Conservation (phyloP, 2,888 invertebrate genomes). For the Litoditis marina region DNA sequence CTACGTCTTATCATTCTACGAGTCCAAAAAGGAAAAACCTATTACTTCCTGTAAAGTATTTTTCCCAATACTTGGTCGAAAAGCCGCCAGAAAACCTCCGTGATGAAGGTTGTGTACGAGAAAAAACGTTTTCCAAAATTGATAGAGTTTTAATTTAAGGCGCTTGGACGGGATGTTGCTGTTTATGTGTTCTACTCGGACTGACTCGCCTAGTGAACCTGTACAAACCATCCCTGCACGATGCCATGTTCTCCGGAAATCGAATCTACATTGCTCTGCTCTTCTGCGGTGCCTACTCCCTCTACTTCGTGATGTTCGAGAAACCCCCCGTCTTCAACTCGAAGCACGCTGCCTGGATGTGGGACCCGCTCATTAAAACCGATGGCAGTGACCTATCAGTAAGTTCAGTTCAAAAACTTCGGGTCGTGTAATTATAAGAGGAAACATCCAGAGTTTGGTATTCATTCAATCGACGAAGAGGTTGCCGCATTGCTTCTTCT, state of each 20-base stretch:
- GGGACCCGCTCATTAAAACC: constrained; percentile 4
- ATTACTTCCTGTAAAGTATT: no score
- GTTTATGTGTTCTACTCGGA: constrained; percentile 3
- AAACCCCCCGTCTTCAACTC: constrained; percentile 15
- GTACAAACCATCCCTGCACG: constrained; percentile 9
- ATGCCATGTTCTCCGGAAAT: constrained; percentile 6
- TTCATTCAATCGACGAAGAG: no score
- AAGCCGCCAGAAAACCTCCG: no score
- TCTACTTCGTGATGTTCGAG: constrained; percentile 1
- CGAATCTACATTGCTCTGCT: not conserved
- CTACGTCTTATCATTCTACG: no score
- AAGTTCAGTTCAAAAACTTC: no score
- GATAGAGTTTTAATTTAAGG: constrained; percentile 10
- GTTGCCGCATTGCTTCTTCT: no score
- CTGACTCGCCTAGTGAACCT: constrained; percentile 10
- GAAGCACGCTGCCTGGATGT: not conserved
- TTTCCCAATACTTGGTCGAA: no score
- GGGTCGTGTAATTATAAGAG: no score
- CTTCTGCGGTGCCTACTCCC: constrained; percentile 1
- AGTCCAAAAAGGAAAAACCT: no score
- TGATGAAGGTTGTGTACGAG: no score
- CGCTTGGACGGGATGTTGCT: constrained; percentile 6
- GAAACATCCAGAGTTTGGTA: no score
- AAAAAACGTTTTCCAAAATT: no score
- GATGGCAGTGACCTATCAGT: constrained; percentile 8